Evolutionary conservation across 1,140 invertebrate species (phyloP), one percentile per base, ranked within the genome.

Genomic region (Pseudomyrmex sp.): DNA sequence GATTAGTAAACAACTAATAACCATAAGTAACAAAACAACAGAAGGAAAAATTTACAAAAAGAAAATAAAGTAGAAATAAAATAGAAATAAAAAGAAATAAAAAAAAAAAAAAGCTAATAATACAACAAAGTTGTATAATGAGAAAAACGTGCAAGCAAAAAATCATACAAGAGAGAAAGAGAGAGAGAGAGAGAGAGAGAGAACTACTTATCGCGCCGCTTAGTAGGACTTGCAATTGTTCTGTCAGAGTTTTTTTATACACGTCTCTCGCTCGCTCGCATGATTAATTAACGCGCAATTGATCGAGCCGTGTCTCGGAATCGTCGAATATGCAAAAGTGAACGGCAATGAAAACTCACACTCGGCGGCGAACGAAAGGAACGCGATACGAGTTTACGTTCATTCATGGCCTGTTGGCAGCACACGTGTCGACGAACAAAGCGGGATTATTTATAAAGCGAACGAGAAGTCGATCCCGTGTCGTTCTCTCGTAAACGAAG

Each of bases 401-500:
- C 76, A 79, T 79, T 80, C 76, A 80, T 72, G 54, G 44, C 76
- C 35, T 72, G 76, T 70, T 12, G 54, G 20, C 44, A 48, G 26
- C n/a, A 46, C 15, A 59, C 61, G 8, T 23, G 66, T 70, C 54
- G 54, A 13, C 54, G 65, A 80, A 80, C 76, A 80, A 80, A 80
- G 66, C 20, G 15, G 44, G n/a, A 80, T 80, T 80, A 80, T 80
- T 80, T 80, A 80, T 80, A 70, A 80, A 80, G 8, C 54, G 54
- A 26, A 48, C 65, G 44, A 35, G 35, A 58, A 70, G 68, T 80
- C 66, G 63, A 80, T 80, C 66, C 44, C 35, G 35, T 61, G 76
- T n/a, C 76, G 76, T 70, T 79, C 76, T 70, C 44, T 35, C 44
- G 52, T 80, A 72, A 72, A 72, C 76, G 44, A 80, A 80, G 76